Conservation (phyloP, 1,140 invertebrate species). For the Frieseomelitta varia region DNA sequence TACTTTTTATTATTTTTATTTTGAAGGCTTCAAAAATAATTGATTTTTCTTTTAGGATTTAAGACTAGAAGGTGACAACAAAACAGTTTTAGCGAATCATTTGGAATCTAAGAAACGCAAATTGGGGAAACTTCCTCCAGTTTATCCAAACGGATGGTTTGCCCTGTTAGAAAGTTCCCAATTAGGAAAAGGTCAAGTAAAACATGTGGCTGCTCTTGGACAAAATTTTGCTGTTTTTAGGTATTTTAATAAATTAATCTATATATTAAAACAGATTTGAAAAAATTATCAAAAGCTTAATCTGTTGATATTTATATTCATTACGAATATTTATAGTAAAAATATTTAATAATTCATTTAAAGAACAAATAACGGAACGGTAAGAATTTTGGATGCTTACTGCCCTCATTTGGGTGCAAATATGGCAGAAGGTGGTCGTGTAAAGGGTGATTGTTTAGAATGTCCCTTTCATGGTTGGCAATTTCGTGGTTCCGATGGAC, state of each 20-base stretch:
- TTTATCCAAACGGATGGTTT: conserved; percentile 96
- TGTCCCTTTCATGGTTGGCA: conserved; percentile 95
- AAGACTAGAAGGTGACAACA: conserved; percentile 3
- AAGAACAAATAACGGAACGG: conserved; percentile 84
- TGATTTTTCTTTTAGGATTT: neutral
- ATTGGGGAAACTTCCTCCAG: conserved; percentile 88
- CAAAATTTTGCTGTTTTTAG: conserved; percentile 91
- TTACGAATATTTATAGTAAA: neutral
- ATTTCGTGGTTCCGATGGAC: conserved; percentile 88
- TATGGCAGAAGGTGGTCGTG: conserved; percentile 89
- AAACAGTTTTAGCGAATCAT: conserved; percentile 23
- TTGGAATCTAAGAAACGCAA: conserved; percentile 76
- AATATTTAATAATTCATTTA: conserved; percentile 26
- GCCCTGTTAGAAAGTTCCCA: conserved; percentile 87
- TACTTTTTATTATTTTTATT: neutral
- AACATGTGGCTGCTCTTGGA: conserved; percentile 87
- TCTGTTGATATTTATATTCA: neutral
- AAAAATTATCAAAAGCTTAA: neutral
- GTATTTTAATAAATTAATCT: conserved; percentile 58
- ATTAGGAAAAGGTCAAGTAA: conserved; percentile 84
- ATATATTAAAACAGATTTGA: too few species aligned
- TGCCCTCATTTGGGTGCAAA: conserved; percentile 95
- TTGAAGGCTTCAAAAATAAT: neutral
- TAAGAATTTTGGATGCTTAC: conserved; percentile 90
- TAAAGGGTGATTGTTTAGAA: conserved; percentile 89